Evolutionary conservation across 1,140 invertebrate genomes (phyloP), one percentile per base, ranked within the genome.

Genomic region (Scaptomyza hsui): DNA sequence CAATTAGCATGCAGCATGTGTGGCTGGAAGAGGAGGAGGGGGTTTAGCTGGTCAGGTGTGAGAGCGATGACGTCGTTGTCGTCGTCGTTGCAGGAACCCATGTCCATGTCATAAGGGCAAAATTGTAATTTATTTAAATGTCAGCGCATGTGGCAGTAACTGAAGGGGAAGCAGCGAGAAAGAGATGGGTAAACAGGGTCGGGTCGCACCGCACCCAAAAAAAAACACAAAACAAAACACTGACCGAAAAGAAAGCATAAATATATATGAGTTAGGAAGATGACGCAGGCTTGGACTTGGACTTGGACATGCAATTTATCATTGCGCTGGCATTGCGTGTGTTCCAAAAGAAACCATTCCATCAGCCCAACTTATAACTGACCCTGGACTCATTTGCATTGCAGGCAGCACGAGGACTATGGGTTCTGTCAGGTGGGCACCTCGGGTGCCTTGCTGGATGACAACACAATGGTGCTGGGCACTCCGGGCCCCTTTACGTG

Each of bases 381-480:
- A 76, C 68, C 77, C 72, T 76, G 77, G 56, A 72, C 72, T 75
- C 77, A 67, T 80, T 74, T 35, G 32, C 32, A n/a, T 35, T 19
- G 2, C 67, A 91, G 89, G 26, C 76, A 85, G 72, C 96, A 98
- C 83, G 95, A 97, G 92, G 95, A 97, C 89, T 98, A 95, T 91
- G 97, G 97, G 1, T 97, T 95, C 88, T 99, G 98, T 92, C 98
- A 99, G 93, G 97, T 96, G 39, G 98, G 98, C 6, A 98, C 96
- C 0, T 98, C 97, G 83, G 96, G 95, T 64, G 93, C 95, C 1
- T 92, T 97, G 18, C 92, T 97, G 9, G 93, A 95, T 19, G 96
- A 97, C 75, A 95, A 97, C 83, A 95, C 95, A 13, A 94, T 96
- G 16, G 91, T 98, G 0, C 93, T 98, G 65, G 97, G 97, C 6